Percentiles rank a stretch among this genome's conserved stretches.
Conservation (phyloP, 2,113 vertebrate genomes). For the Sula dactylatra region DNA sequence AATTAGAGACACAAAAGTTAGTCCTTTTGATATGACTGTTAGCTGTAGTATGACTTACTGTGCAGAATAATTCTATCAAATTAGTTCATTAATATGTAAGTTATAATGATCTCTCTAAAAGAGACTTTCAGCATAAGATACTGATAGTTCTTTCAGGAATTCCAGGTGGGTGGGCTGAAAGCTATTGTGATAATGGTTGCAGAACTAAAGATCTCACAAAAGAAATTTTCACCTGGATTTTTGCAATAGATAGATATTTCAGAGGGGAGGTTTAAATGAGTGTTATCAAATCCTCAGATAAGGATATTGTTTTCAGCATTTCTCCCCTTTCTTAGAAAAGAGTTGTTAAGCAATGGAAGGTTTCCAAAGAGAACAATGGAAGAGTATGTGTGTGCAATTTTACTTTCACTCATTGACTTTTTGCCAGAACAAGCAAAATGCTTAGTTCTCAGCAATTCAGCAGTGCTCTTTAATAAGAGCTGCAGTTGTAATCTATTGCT, state of each 20-base stretch:
- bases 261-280: neutral
- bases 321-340: neutral
- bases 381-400: neutral
- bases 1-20: slow-evolving; percentile 7
- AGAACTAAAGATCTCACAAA: neutral
- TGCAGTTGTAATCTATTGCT: neutral
- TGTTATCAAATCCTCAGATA: neutral
- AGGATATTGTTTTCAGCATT: slow-evolving; percentile 23
- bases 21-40: slow-evolving; percentile 4
- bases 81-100: slow-evolving; percentile 46
- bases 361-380: slow-evolving; percentile 59
- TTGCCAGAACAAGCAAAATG: slow-evolving; percentile 34
- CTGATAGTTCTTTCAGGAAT: slow-evolving; percentile 6
- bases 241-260: neutral
- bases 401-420: slow-evolving; percentile 51
- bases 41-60: neutral
- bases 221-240: slow-evolving; percentile 4
- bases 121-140: neutral
- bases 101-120: neutral
- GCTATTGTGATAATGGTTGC: slow-evolving; percentile 21
- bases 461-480: neutral
- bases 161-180: neutral
- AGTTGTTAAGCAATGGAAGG: slow-evolving; percentile 10
- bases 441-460: slow-evolving; percentile 12
- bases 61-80: slow-evolving; percentile 24